These are phyloP conservation scores for Erythrolamprus reginae DNA, from an alignment of 2,113 vertebrate species.

Conservation along the genomic window DNA sequence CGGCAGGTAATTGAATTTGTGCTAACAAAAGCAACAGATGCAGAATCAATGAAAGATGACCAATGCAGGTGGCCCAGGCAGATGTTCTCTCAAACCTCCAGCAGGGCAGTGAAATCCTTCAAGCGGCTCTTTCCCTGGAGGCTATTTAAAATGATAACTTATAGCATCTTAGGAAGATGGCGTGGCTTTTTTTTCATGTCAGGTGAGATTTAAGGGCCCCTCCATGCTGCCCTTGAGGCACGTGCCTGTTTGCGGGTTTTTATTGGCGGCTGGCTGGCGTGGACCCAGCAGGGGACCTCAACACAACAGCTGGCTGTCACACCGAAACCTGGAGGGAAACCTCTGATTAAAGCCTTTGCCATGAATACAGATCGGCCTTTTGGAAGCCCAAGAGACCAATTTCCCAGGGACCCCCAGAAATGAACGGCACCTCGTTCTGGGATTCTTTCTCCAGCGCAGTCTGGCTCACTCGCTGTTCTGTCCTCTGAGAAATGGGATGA, in stretches of 20 bases:
- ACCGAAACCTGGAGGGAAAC: neutral
- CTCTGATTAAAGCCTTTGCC: neutral
- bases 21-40: neutral
- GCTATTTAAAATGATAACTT: constrained; percentile 8
- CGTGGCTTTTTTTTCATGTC: neutral
- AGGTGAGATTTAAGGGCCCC: neutral
- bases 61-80: neutral
- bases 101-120: neutral
- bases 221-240: neutral
- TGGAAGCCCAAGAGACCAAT: neutral
- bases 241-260: neutral
- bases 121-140: neutral
- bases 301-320: neutral
- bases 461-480: neutral
- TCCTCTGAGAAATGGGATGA: neutral
- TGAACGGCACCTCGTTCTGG: neutral
- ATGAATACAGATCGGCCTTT: neutral
- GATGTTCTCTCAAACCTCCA: neutral
- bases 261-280: neutral
- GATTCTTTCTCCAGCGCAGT: neutral
- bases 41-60: constrained; percentile 7
- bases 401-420: neutral
- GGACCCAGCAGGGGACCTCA: neutral
- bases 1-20: neutral
- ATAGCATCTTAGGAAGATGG: neutral